These are phyloP conservation scores for Cinclus cinclus DNA, from an alignment of 2,113 vertebrate genomes.

Conservation along the genomic window DNA sequence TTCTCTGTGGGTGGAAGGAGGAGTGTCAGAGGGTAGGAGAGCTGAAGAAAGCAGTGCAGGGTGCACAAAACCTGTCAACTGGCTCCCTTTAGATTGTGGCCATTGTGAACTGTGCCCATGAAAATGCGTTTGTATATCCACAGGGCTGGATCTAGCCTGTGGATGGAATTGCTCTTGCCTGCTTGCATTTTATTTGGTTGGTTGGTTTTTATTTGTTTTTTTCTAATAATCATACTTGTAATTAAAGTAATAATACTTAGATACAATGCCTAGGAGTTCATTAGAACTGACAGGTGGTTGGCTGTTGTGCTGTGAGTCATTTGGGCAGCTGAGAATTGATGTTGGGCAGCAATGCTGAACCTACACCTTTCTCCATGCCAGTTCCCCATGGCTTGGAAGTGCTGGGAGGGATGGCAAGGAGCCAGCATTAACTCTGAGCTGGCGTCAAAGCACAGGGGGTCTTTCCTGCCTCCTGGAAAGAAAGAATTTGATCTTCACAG, in stretches of 20 bases:
- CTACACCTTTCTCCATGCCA: neutral
- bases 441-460: neutral
- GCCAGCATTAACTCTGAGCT: neutral
- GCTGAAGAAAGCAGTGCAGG: neutral
- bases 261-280: neutral
- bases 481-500: conserved; percentile 18
- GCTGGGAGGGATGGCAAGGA: neutral
- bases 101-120: neutral
- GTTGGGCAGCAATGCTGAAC: neutral
- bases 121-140: neutral
- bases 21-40: neutral
- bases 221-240: neutral
- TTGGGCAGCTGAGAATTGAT: neutral
- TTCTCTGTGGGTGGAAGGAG: neutral
- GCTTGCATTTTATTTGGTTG: neutral
- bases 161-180: neutral
- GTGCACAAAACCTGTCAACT: neutral
- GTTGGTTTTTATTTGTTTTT: no score
- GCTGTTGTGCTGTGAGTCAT: neutral
- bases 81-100: neutral
- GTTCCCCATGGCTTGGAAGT: neutral
- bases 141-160: neutral
- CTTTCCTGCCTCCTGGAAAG: conserved; percentile 23
- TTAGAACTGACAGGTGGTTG: neutral
- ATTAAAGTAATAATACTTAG: neutral